Evolutionary conservation across 2,113 vertebrate genomes (phyloP), one percentile per base, ranked within the genome.

Genomic region (Nibea coibor): DNA sequence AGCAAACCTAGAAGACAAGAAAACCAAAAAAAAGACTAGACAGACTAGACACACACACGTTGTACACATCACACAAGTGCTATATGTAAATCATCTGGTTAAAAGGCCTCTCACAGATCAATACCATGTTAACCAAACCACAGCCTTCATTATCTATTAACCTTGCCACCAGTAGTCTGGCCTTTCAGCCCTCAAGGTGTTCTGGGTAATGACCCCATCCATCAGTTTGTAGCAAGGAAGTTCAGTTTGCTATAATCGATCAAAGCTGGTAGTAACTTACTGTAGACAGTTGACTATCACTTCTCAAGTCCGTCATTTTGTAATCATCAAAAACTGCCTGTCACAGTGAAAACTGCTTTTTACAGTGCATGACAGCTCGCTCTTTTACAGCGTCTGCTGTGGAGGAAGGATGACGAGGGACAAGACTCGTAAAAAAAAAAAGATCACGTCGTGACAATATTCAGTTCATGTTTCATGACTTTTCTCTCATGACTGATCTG

Each of bases 1-100:
- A 0, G 98, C 95, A 93, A 98, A 99, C 93, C 98, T 99, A 65
- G 39, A 31, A 42, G 53, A 79, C 22, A 79, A 70, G 26, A 53
- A 45, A 45, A 45, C 12, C 10, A 45, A 35, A 39, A 39, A 9
- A 39, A 9, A 70, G 75, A 20, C 19, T 17, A n/a, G n/a, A n/a
- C n/a, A n/a, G n/a, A n/a, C 4, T 56, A 43, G 24, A 54, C 22
- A 69, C 68, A 56, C 64, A 67, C 11, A 39, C 1, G 4, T 54
- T 59, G 16, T 57, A 63, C 54, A 64, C 22, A 51, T 71, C 62
- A 57, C 63, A 39, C 61, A 62, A 56, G 58, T 76, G 62, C 39
- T 26, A 17, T 42, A 65, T 80, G 86, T 75, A 82, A 74, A 84
- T 80, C 65, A 58, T 48, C 43, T 83, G 80, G 69, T 90, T 86